A percentile compares a stretch with the other conserved stretches of the same genome.
phyloP scores from a whole-genome alignment of 2,888 invertebrate genomes.

The Scaptomyza tumidula region DNA sequence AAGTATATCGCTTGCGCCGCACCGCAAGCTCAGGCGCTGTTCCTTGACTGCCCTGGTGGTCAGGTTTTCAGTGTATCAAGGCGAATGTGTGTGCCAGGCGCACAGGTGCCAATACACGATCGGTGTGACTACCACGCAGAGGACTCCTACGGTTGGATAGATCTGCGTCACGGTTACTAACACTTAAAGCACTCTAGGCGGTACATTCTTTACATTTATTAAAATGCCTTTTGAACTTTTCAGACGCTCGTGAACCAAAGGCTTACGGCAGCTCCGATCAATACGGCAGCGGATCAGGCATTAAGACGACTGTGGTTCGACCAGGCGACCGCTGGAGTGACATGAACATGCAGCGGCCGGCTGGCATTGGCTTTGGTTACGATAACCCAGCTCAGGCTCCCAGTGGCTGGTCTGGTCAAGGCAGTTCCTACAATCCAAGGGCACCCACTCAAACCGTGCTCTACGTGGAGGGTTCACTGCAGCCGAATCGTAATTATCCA shows the following conservation, averaged over 20 bases:
- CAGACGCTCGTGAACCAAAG: conserved; percentile 63
- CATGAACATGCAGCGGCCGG: conserved; percentile 82
- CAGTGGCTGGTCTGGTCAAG: conserved; percentile 65
- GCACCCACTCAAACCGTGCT: conserved; percentile 69
- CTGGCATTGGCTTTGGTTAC: conserved; percentile 53
- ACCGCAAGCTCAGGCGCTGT: conserved; percentile 85
- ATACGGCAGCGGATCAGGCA: conserved; percentile 31
- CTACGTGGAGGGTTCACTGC: conserved; percentile 76
- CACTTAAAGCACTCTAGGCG: not conserved
- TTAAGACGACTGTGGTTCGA: conserved; percentile 32
- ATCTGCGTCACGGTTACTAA: conserved; percentile 68
- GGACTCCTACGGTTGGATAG: conserved; percentile 37
- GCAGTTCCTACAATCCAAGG: conserved; percentile 54
- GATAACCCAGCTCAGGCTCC: conserved; percentile 4
- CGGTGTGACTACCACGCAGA: conserved; percentile 46
- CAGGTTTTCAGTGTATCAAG: conserved; percentile 83
- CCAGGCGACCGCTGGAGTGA: conserved; percentile 76
- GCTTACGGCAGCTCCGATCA: conserved; percentile 27
- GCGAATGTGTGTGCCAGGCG: conserved; percentile 86
- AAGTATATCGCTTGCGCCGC: conserved; percentile 87
- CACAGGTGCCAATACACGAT: conserved; percentile 83
- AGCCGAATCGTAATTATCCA: conserved; percentile 82
- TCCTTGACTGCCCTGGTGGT: conserved; percentile 86
- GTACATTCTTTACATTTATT: not conserved
- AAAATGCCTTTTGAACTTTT: conserved; percentile 17